Conservation (phyloP, 2,797 vertebrate genomes). For the Fundulus diaphanus region DNA sequence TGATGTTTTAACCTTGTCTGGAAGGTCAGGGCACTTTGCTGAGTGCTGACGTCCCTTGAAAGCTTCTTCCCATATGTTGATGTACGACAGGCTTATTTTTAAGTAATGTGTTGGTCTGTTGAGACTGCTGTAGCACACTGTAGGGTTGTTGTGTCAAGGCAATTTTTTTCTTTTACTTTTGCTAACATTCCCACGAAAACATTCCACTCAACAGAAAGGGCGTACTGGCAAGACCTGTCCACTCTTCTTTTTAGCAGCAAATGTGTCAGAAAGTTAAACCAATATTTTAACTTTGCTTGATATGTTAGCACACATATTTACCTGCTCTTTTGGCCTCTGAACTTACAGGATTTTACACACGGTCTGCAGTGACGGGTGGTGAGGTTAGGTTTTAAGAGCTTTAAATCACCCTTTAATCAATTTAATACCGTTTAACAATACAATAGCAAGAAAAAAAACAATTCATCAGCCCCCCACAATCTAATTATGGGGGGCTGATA, state of each 20-base stretch:
- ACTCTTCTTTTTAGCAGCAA: not conserved
- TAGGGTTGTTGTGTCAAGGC: conserved; percentile 56
- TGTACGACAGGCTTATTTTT: conserved; percentile 66
- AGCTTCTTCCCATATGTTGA: conserved; percentile 66
- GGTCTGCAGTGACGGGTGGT: too few relatives aligned
- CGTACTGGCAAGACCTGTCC: conserved; percentile 20
- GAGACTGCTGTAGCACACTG: conserved; percentile 53
- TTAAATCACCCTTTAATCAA: too few relatives aligned
- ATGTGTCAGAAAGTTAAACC: not conserved
- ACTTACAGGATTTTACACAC: not conserved
- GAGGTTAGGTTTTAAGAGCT: too few relatives aligned
- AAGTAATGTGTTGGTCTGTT: conserved; percentile 72
- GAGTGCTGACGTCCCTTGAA: conserved; percentile 66
- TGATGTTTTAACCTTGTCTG: conserved; percentile 71
- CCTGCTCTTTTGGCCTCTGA: not conserved
- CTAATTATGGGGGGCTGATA: too few relatives aligned
- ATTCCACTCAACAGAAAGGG: conserved; percentile 50
- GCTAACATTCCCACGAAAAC: conserved; percentile 63
- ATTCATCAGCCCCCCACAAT: too few relatives aligned
- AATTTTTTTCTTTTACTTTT: conserved; percentile 25
- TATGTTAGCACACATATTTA: not conserved
- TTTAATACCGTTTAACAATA: too few relatives aligned
- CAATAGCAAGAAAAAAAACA: too few relatives aligned
- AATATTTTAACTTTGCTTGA: not conserved
- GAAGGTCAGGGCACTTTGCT: conserved; percentile 64